Base-by-base conservation (phyloP, 1,140 invertebrate species). In the Druon quercuslanigerum region DNA sequence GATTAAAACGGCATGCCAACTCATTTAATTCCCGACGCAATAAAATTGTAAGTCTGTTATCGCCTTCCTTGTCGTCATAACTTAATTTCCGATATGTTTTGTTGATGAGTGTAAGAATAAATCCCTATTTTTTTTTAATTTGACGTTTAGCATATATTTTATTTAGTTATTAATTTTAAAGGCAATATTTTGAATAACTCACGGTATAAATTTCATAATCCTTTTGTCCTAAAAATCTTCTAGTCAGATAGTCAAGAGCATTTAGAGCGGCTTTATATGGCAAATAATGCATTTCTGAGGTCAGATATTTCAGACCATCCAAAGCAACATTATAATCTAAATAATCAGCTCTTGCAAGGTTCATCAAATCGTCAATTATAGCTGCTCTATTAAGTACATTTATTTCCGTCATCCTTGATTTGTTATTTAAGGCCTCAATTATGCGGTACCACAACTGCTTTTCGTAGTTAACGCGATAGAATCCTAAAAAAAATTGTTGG, bases 311-410 rank as follows among this genome's bases (percentile, higher is more conserved):
- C 0, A 93, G 80, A 1, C 92, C 85, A 85, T 94, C 90, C 54
- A 97, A 92, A 9, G 95, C 92, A 0, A 93, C 91, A 13, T 92
- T 88, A 82, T 97, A 97, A 73, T 94, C 89, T 4, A 97, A 83
- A 8, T 93, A 87, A 8, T 93, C 94, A 50, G 93, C 94, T 90
- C 94, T 94, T 5, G 88, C 89, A 0, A 91, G 74, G 84, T 94
- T 94, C 51, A 96, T 91, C 4, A 95, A 92, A 79, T 94, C 93
- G 70, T 93, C 92, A 20, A 94, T 87, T 73, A 95, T 92, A 51
- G 93, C 93, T 0, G 94, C 94, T 50, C 95, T 91, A 87, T 94
- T 95, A 0, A 93, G 82, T 8, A 88, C 89, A 78, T 94, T 92
- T 80, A 95, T 94, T 3, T 72, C 14, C 16, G 84, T 75, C 74